Percentiles rank a stretch among this genome's conserved stretches.
phyloP scores from a whole-genome alignment of 2,797 vertebrate species.

The Amphiprion clarkii region DNA sequence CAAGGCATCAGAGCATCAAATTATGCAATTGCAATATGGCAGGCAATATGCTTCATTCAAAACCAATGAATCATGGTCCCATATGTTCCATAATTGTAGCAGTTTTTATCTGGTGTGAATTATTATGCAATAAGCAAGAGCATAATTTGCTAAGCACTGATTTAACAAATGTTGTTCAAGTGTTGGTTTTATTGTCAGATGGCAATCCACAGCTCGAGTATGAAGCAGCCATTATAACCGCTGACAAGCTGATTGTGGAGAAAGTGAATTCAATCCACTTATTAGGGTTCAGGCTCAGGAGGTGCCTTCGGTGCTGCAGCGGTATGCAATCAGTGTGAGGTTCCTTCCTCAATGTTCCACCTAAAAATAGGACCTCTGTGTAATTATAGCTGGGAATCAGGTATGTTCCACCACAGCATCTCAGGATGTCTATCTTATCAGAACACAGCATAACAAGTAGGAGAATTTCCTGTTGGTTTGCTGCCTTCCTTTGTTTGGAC shows the following conservation, averaged over 20 bases:
- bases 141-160: slow-evolving; percentile 56
- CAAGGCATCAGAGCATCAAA: slow-evolving; percentile 66
- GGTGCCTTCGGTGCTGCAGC: slow-evolving; percentile 26
- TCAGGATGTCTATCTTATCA: slow-evolving; percentile 68
- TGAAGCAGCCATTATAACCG: slow-evolving; percentile 2
- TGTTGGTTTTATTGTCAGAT: slow-evolving; percentile 41
- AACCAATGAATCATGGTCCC: slow-evolving; percentile 65
- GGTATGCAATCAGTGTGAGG: slow-evolving; percentile 8
- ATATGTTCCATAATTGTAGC: slow-evolving; percentile 69
- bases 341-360: slow-evolving; percentile 35
- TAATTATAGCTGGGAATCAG: slow-evolving; percentile 17
- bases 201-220: slow-evolving; percentile 4
- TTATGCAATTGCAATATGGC: slow-evolving; percentile 75
- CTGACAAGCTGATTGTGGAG: slow-evolving; percentile 3
- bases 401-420: slow-evolving; percentile 36
- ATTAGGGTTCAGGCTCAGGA: slow-evolving; percentile 20
- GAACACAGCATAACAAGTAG: slow-evolving; percentile 51
- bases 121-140: slow-evolving; percentile 57
- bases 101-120: slow-evolving; percentile 62
- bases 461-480: slow-evolving; percentile 74
- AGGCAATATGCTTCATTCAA: slow-evolving; percentile 69
- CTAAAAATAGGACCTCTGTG: slow-evolving; percentile 38
- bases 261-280: slow-evolving; percentile 26
- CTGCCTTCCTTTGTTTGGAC: slow-evolving; percentile 76
- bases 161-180: slow-evolving; percentile 48